Evolutionary conservation across 1,140 invertebrate genomes (phyloP).

Genomic region (Drosophila baimaii): DNA sequence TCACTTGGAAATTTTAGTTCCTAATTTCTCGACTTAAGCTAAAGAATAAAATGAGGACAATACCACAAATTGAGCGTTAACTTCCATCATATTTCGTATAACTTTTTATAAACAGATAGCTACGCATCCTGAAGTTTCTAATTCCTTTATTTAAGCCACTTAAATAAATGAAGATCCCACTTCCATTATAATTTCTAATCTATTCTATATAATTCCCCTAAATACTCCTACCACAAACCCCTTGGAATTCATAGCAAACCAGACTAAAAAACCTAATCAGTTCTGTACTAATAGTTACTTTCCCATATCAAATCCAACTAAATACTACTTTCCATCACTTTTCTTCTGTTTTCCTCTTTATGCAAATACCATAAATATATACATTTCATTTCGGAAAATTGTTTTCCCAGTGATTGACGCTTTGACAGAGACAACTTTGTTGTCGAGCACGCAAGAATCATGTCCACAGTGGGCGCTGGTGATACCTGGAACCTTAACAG

Average conservation of each 20-base stretch:
- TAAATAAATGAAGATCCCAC: not conserved
- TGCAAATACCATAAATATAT: constrained; percentile 26
- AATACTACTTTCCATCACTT: not conserved
- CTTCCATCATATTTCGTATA: not conserved
- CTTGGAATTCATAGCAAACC: not conserved
- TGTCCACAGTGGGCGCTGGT: constrained; percentile 47
- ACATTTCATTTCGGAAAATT: constrained; percentile 35
- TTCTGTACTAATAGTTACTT: not conserved
- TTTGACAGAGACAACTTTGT: constrained; percentile 74
- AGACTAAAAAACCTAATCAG: not conserved
- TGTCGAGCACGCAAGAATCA: constrained; percentile 75
- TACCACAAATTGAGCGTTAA: no score
- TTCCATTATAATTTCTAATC: not conserved
- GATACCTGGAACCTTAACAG: constrained; percentile 9
- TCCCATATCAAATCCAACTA: not conserved
- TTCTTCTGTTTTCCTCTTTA: constrained; percentile 5
- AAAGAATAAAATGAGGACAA: not conserved
- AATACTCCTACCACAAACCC: not conserved
- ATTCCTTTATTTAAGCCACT: not conserved
- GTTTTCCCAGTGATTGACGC: constrained; percentile 64
- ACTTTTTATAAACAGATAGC: no score
- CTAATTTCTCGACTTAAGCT: not conserved
- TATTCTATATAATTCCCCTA: rapidly evolving
- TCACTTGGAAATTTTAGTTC: constrained; percentile 1
- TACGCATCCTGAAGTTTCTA: no score